Conservation (phyloP, 2,113 vertebrate species). For the Cyphomyrus discorhynchus region DNA sequence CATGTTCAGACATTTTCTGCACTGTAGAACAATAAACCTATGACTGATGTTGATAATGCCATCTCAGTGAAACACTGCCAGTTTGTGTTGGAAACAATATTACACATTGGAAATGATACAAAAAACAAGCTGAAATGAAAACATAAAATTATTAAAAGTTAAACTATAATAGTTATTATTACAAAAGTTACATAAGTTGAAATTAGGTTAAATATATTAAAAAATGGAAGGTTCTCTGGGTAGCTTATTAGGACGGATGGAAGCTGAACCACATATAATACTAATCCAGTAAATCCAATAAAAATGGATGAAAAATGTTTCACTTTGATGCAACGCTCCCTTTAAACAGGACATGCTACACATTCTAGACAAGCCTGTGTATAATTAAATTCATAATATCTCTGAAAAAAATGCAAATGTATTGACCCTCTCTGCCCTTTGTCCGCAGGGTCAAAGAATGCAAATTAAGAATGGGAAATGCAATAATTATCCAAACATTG, state of each 20-base stretch:
- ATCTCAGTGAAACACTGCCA: background rate
- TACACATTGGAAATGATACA: background rate
- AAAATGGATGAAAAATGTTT: background rate
- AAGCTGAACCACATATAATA: background rate
- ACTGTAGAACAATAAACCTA: background rate
- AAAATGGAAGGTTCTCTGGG: background rate
- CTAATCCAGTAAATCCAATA: background rate
- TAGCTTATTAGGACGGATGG: background rate
- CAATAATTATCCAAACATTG: conserved; percentile 15
- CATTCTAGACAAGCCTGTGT: background rate
- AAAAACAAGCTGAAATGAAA: background rate
- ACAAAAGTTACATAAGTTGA: background rate
- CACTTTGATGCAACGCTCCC: background rate
- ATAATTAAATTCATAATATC: conserved; percentile 10
- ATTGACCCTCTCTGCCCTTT: conserved; percentile 22
- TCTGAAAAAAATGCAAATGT: conserved; percentile 16
- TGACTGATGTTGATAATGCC: background rate
- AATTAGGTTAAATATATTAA: background rate
- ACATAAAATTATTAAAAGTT: background rate
- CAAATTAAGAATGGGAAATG: conserved; percentile 40
- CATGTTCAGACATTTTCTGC: background rate
- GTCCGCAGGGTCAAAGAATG: conserved; percentile 20
- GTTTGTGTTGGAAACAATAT: background rate
- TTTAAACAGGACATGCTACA: background rate
- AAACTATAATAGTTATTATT: background rate